phyloP scores from a whole-genome alignment of 64 coral and sea anemone species.

The Dendrophyllia cribrosa region DNA sequence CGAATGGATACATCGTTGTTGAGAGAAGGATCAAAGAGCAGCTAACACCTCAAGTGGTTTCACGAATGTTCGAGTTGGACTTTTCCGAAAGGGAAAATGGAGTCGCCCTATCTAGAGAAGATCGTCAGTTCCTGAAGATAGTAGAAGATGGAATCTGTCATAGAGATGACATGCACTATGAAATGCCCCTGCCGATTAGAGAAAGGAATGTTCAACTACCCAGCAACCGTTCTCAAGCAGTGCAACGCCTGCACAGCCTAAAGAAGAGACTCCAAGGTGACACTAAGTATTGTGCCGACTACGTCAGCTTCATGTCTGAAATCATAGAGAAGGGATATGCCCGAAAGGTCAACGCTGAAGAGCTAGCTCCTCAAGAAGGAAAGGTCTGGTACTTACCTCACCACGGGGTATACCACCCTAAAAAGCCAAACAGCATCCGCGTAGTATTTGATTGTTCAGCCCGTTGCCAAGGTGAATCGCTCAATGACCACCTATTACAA shows the following conservation, averaged over 20 bases:
- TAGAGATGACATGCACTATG: constrained; percentile 40
- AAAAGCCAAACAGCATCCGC: constrained; percentile 30
- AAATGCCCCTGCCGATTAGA: constrained; percentile 55
- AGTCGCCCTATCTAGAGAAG: constrained; percentile 2
- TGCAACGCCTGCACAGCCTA: constrained; percentile 32
- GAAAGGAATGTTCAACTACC: not conserved
- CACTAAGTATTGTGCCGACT: constrained; percentile 29
- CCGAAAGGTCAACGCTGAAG: constrained; percentile 35
- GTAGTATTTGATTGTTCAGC: constrained; percentile 47
- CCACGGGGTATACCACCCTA: constrained; percentile 43
- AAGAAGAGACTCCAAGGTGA: constrained; percentile 52
- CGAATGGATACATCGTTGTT: constrained; percentile 14
- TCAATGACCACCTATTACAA: constrained; percentile 38
- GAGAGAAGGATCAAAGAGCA: constrained; percentile 18
- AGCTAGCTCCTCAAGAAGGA: constrained; percentile 13
- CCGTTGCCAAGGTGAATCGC: constrained; percentile 21
- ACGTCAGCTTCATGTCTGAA: constrained; percentile 41
- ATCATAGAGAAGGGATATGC: constrained; percentile 42
- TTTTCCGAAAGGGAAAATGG: constrained; percentile 40
- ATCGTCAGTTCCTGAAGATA: constrained; percentile 7
- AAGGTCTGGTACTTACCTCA: constrained; percentile 48
- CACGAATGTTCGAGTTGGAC: constrained; percentile 49
- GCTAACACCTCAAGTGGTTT: constrained; percentile 13
- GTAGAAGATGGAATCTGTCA: constrained; percentile 19
- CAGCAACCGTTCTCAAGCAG: constrained; percentile 40